Evolutionary conservation across 1,140 invertebrate species (phyloP).

Genomic region (Aphelinus certus): DNA sequence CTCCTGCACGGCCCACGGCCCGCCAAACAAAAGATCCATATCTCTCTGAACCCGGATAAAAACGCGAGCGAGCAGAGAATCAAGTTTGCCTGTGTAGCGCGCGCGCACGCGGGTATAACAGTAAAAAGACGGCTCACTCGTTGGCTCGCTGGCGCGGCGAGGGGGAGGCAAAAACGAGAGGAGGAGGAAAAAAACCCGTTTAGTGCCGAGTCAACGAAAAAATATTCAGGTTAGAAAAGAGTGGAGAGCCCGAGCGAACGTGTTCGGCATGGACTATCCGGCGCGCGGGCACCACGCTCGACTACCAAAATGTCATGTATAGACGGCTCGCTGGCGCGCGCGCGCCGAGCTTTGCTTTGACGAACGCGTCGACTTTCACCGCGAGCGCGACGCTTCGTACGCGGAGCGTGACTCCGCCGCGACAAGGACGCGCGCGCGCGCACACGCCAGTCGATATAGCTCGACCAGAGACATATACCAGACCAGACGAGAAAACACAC

Average conservation of each 20-base stretch:
- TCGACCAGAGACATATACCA: too few species aligned
- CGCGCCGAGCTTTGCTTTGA: not conserved
- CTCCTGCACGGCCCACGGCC: too few species aligned
- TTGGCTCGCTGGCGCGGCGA: not conserved
- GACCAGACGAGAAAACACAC: too few species aligned
- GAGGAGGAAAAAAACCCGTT: not conserved
- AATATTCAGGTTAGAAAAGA: constrained; percentile 8
- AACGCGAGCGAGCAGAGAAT: too few species aligned
- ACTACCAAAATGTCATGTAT: too few species aligned
- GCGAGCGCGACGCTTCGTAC: not conserved
- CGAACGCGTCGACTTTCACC: not conserved
- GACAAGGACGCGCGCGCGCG: not conserved
- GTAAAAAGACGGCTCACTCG: constrained; percentile 1
- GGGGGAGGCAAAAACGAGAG: too few species aligned
- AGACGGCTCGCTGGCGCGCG: too few species aligned
- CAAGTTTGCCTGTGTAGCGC: not conserved
- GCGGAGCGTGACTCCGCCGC: not conserved
- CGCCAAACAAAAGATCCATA: too few species aligned
- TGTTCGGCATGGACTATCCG: too few species aligned
- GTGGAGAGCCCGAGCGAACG: not conserved
- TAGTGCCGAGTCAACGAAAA: constrained; percentile 7
- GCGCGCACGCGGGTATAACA: not conserved
- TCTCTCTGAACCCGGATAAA: too few species aligned
- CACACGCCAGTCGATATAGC: too few species aligned
- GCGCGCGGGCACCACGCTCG: too few species aligned